Evolutionary conservation across 2,113 vertebrate species (phyloP), one percentile per base, ranked within the genome.

Genomic region (Trogon surrucura): DNA sequence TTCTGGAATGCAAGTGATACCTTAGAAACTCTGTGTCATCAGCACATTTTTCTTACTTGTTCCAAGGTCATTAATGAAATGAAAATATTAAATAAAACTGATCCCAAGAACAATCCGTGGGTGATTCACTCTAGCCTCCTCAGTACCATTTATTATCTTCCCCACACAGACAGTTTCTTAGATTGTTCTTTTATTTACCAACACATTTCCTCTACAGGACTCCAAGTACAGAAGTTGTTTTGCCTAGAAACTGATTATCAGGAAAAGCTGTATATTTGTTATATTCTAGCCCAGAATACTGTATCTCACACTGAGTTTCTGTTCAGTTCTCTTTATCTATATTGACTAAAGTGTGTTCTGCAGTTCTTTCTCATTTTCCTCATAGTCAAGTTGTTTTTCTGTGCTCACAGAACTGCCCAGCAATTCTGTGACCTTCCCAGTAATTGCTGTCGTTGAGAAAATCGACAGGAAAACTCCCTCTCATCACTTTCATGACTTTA

Each of bases 51-150:
- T 93, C 77, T 93, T 85, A 36, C 64, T 91, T 93, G 34, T 88
- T 91, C 38, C 88, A 86, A 94, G 69, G 56, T 80, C 47, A 90
- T 83, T 94, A 94, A 92, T 66, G 47, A 92, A 95, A 95, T 89
- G 6, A 91, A 96, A 94, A 93, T 92, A 83, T 77, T 97, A 91
- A 86, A 58, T 32, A 77, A 92, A 29, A 73, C 26, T 77, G 58
- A 83, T 72, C 79, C 45, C 51, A 66, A 70, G 75, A 83, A 54
- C 13, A 93, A 88, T 77, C 21, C 0, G 8, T 66, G 13, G 13
- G 13, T 90, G 23, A 73, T 77, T 77, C 23, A 61, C 17, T 88
- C 41, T 45, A 85, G 32, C 13, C 23, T 85, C 86, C 85, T 53
- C 44, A 54, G 60, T 47, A 48, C 11, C 27, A 44, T 61, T 91